Percentiles rank a stretch among this genome's conserved stretches.
Evolutionary conservation across 2,888 invertebrate genomes (phyloP).

Genomic region (Sarcophaga variegata): DNA sequence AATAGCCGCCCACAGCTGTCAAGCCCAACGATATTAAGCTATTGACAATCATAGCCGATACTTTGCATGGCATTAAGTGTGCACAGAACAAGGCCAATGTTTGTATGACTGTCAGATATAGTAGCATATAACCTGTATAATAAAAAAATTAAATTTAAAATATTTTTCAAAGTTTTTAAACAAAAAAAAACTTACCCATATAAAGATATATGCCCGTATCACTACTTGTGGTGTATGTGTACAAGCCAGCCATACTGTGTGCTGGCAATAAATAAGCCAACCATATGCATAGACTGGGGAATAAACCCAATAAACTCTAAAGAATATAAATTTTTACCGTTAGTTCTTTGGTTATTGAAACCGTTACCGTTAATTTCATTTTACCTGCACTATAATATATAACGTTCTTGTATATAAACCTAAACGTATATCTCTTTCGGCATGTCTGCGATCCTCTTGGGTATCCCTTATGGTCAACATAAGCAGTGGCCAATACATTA

Average conservation of each 20-base stretch:
- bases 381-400: slow-evolving; percentile 90
- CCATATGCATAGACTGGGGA: slow-evolving; percentile 91
- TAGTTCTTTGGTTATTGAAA: background rate
- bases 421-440: slow-evolving; percentile 91
- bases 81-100: slow-evolving; percentile 86
- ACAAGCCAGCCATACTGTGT: slow-evolving; percentile 93
- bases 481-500: slow-evolving; percentile 90
- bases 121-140: slow-evolving; percentile 86
- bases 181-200: slow-evolving; percentile 83
- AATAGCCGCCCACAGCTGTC: slow-evolving; percentile 86
- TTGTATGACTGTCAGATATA: slow-evolving; percentile 87
- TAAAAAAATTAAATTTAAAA: background rate
- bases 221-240: slow-evolving; percentile 86
- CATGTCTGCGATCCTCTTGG: slow-evolving; percentile 84
- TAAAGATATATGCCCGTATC: slow-evolving; percentile 88
- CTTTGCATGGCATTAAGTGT: slow-evolving; percentile 86
- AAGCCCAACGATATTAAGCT: slow-evolving; percentile 85
- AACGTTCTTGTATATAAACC: slow-evolving; percentile 90
- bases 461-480: slow-evolving; percentile 83
- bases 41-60: slow-evolving; percentile 85
- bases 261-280: slow-evolving; percentile 93
- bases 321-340: background rate
- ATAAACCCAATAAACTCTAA: slow-evolving; percentile 88
- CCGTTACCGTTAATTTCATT: background rate
- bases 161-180: background rate